phyloP scores from a whole-genome alignment of 2,797 vertebrate genomes.

The Sebastes variabilis region DNA sequence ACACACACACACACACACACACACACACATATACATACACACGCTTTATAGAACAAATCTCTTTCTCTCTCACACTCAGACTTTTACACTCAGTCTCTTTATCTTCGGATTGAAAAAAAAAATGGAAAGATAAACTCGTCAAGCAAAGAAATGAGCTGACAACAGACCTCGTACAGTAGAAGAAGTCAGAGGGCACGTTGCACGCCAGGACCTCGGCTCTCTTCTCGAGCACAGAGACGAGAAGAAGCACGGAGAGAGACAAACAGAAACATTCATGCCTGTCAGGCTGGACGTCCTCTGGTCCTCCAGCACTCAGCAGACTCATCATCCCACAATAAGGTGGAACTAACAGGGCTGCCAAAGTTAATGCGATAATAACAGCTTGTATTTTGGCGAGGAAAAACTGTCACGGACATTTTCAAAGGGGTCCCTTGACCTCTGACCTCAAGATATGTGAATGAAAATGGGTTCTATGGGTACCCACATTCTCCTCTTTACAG shows the following conservation, averaged over 20 bases:
- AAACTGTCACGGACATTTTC: fast-evolving
- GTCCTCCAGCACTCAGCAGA: background rate
- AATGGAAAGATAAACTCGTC: background rate
- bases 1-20: background rate
- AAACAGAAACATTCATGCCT: background rate
- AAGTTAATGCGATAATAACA: background rate
- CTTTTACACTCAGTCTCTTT: background rate
- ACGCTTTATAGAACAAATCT: background rate
- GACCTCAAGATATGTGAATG: too few species aligned
- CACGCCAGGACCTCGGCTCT: background rate
- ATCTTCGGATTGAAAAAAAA: background rate
- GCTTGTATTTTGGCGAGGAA: too few species aligned
- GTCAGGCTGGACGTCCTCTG: background rate
- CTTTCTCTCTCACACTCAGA: background rate
- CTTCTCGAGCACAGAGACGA: background rate
- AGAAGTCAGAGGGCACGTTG: background rate
- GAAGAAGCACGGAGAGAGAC: background rate
- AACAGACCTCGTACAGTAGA: background rate
- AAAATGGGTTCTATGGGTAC: too few species aligned
- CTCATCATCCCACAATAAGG: background rate
- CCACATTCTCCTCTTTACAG: too few species aligned
- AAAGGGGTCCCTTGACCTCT: too few species aligned
- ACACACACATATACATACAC: background rate
- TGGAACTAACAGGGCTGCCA: background rate
- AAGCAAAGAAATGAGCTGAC: background rate